These are phyloP conservation scores for Pocillopora verrucosa DNA, from an alignment of 64 coral and sea anemone genomes.

Conservation along the genomic window DNA sequence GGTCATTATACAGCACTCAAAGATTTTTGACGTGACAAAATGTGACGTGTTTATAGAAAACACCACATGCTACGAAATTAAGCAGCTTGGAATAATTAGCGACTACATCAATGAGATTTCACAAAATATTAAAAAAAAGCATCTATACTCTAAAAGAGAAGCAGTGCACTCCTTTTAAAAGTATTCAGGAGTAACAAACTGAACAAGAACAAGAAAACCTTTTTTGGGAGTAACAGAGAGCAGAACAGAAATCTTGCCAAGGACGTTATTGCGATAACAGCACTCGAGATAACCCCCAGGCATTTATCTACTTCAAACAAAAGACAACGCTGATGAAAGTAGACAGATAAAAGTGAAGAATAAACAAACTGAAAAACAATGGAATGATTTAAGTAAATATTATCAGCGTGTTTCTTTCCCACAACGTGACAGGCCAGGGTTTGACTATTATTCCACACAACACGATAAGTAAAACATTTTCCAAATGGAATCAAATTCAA, in stretches of 20 bases:
- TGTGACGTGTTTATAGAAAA: not conserved
- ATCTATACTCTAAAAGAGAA: not conserved
- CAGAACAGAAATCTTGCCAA: not conserved
- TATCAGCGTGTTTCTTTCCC: not conserved
- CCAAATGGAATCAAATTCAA: not conserved
- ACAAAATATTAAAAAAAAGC: not conserved
- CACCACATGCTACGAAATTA: not conserved
- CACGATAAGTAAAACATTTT: not conserved
- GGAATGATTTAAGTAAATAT: slow-evolving; percentile 3
- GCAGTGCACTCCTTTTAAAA: not conserved
- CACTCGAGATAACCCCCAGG: not conserved
- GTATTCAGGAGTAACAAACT: too few species aligned
- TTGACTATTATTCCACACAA: not conserved
- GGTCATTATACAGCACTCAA: not conserved
- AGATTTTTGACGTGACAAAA: not conserved
- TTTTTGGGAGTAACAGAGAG: not conserved
- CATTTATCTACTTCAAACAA: not conserved
- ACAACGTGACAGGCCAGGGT: not conserved
- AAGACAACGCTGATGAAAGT: not conserved
- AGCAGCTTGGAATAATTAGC: not conserved
- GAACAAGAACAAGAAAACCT: not conserved
- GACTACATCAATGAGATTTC: not conserved
- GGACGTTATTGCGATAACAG: not conserved
- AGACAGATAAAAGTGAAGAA: not conserved
- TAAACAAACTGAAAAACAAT: not conserved